These are phyloP conservation scores for Xestia sexstrigata DNA, from an alignment of 2,888 invertebrate species.

Conservation along the genomic window DNA sequence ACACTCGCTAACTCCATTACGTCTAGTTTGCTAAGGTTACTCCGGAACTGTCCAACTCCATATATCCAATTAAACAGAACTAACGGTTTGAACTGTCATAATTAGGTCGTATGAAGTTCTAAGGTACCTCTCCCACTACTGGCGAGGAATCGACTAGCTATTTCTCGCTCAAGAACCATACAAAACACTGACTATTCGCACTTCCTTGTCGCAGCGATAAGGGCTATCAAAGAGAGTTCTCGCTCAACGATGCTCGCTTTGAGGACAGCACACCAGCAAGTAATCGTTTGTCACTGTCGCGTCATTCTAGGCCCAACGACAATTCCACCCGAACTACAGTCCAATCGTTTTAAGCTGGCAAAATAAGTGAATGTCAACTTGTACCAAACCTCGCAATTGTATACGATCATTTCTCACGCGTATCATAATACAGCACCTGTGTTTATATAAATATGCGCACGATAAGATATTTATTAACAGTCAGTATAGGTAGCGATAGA, in stretches of 20 bases:
- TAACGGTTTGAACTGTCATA: conserved; percentile 2
- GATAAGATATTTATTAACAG: not conserved
- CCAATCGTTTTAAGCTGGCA: not conserved
- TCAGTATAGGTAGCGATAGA: not conserved
- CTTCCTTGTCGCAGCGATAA: not conserved
- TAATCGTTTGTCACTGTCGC: not conserved
- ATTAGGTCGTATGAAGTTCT: not conserved
- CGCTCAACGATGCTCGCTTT: not conserved
- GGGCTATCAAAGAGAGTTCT: not conserved
- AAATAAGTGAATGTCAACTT: not conserved
- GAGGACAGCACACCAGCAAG: not conserved
- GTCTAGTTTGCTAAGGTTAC: conserved; percentile 24
- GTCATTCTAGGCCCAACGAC: not conserved
- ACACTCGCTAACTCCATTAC: conserved; percentile 18
- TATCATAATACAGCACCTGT: not conserved
- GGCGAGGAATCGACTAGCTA: not conserved
- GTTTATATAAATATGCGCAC: not conserved
- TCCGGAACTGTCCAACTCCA: conserved; percentile 33
- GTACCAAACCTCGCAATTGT: not conserved
- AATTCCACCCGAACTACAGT: not conserved
- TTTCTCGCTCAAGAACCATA: not conserved
- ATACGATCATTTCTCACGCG: not conserved
- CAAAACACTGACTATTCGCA: not conserved
- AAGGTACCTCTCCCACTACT: not conserved
- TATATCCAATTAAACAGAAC: conserved; percentile 36